A percentile compares a stretch with the other conserved stretches of the same genome.
Conservation (phyloP, 2,797 vertebrate species). For the Pangasius krempfi region DNA sequence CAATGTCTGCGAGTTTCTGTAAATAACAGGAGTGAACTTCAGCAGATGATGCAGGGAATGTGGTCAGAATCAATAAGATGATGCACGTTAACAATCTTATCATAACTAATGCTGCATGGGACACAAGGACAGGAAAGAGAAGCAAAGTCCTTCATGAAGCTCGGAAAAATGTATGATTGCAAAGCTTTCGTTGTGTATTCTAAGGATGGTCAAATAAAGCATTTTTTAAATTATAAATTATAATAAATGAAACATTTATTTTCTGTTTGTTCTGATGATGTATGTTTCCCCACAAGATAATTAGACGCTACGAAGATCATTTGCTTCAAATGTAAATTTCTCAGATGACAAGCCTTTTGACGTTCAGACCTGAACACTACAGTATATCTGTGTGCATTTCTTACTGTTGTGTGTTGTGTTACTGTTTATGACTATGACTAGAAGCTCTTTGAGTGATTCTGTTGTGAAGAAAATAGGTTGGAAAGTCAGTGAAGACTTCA, state of each 20-base stretch:
- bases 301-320: neutral
- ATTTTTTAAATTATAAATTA: neutral
- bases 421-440: neutral
- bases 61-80: neutral
- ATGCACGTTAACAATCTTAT: neutral
- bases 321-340: neutral
- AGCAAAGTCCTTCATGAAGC: neutral
- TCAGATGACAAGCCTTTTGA: neutral
- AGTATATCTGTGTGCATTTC: neutral
- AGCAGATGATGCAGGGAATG: neutral
- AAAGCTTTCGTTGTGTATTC: neutral
- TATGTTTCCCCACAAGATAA: neutral
- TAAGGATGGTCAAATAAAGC: neutral
- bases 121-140: neutral
- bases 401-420: neutral
- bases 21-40: neutral
- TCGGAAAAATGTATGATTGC: neutral
- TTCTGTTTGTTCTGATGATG: neutral
- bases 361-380: neutral
- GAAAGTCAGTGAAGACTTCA: neutral
- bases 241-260: neutral
- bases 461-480: neutral
- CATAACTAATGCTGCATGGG: neutral
- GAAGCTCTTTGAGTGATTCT: neutral
- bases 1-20: neutral